Evolutionary conservation across 1,140 invertebrate genomes (phyloP).

Genomic region (Nephotettix cincticeps): DNA sequence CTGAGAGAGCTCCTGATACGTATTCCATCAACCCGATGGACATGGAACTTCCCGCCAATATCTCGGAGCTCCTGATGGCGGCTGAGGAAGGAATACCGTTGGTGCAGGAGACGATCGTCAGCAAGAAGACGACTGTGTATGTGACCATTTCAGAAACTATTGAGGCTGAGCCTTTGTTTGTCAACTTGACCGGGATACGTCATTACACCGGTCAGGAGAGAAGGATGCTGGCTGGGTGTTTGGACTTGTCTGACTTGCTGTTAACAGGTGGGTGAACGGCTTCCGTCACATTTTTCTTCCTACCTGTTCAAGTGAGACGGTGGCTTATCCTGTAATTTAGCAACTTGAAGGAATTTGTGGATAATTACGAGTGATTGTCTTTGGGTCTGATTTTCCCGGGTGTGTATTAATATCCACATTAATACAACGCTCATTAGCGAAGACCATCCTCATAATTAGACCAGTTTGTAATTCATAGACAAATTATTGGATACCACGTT

Average conservation of each 20-base stretch:
- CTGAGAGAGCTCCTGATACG: neutral
- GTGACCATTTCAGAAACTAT: neutral
- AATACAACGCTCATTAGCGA: too few relatives aligned
- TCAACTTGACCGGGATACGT: conserved; percentile 6
- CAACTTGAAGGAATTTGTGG: too few relatives aligned
- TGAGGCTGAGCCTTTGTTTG: neutral
- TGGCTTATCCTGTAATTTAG: too few relatives aligned
- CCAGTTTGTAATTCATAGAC: too few relatives aligned
- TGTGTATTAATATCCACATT: too few relatives aligned
- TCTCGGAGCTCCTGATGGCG: neutral
- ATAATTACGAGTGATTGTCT: too few relatives aligned
- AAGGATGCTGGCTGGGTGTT: neutral
- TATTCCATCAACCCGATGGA: neutral
- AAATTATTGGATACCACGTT: too few relatives aligned
- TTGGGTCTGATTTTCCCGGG: too few relatives aligned
- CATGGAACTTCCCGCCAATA: conserved; percentile 1
- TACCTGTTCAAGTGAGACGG: too few relatives aligned
- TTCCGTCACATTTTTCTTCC: too few relatives aligned
- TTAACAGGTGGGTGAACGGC: neutral
- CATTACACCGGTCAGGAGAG: neutral
- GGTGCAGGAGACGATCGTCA: conserved; percentile 5
- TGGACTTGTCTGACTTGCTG: neutral
- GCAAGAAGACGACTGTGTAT: conserved; percentile 15
- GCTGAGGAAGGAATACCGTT: neutral
- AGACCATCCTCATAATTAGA: too few relatives aligned